Evolutionary conservation across 2,888 invertebrate species (phyloP), one percentile per base, ranked within the genome.

Genomic region (Drosophila dives): DNA sequence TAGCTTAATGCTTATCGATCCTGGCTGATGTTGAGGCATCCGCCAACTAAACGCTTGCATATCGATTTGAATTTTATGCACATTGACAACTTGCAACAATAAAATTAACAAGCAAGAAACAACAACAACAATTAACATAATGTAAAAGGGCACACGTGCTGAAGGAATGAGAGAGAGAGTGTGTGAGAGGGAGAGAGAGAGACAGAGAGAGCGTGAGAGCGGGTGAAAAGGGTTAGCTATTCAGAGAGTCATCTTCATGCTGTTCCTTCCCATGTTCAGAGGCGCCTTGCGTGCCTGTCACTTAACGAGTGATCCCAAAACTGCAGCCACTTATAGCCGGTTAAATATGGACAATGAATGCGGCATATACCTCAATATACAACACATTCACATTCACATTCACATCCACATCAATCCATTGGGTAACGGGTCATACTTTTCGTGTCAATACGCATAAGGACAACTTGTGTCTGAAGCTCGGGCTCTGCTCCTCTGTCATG

Each of bases 211-310:
- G 17, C 29, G 29, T 11, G 32, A 15, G 33, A 49, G 26, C 26
- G 32, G 20, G 23, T 17, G 36, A 51, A 45, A 66, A 38, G 80
- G 64, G 40, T 53, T 69, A 50, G 32, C 62, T 74, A 54, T 50
- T 61, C 65, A 26, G 33, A 60, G 63, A 80, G 51, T 23, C 58
- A 48, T 33, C 33, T 49, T 65, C 15, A 17, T 40, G 48, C 45
- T 62, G 23, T 50, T 38, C 48, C 33, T 67, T 62, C 42, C 64
- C 74, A 63, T 65, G 36, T 63, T 67, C 50, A 59, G 58, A 64
- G 83, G 86, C 86, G 86, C 80, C 81, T 90, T 91, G 89, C 89
- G 89, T 90, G 89, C 83, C 88, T 90, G 91, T 90, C 91, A 91
- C 67, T 91, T 88, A 89, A 70, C 64, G 68, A 70, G 29, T 65